Conservation (phyloP, 2,113 vertebrate genomes). For the Hippocampus abdominalis region DNA sequence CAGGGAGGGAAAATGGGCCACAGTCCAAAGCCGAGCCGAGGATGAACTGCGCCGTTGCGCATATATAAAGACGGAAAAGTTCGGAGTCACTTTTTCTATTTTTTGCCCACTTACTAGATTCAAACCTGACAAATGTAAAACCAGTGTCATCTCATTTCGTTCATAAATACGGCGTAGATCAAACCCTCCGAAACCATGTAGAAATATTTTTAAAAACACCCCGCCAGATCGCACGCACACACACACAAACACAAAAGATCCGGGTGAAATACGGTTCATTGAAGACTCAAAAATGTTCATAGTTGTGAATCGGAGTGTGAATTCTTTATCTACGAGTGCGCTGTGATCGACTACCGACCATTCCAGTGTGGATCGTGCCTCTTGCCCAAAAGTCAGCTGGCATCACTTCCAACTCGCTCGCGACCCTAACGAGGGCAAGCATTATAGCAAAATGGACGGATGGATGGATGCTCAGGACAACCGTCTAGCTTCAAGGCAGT, state of each 20-base stretch:
- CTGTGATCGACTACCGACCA: not conserved
- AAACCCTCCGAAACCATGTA: too few relatives aligned
- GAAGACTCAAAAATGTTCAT: not conserved
- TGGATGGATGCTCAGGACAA: not conserved
- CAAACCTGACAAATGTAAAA: not conserved
- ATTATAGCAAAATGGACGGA: not conserved
- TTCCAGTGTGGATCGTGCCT: not conserved
- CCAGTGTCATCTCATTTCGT: too few relatives aligned
- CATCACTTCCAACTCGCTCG: too few relatives aligned
- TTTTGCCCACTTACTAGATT: not conserved
- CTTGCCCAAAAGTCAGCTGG: too few relatives aligned
- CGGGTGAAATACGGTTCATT: not conserved
- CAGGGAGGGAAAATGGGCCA: conserved; percentile 28
- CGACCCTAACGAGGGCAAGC: not conserved
- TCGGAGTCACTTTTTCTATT: not conserved
- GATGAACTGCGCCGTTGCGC: not conserved
- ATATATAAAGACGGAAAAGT: not conserved
- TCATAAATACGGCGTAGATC: too few relatives aligned
- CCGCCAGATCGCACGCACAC: too few relatives aligned
- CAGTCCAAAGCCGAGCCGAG: conserved; percentile 37
- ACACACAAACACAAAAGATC: too few relatives aligned
- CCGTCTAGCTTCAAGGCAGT: not conserved
- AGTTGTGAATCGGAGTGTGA: not conserved
- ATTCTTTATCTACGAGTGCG: not conserved
- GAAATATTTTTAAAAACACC: too few relatives aligned